Base-by-base conservation (phyloP, 2,113 vertebrate species). In the Brachyhypopomus gauderio region DNA sequence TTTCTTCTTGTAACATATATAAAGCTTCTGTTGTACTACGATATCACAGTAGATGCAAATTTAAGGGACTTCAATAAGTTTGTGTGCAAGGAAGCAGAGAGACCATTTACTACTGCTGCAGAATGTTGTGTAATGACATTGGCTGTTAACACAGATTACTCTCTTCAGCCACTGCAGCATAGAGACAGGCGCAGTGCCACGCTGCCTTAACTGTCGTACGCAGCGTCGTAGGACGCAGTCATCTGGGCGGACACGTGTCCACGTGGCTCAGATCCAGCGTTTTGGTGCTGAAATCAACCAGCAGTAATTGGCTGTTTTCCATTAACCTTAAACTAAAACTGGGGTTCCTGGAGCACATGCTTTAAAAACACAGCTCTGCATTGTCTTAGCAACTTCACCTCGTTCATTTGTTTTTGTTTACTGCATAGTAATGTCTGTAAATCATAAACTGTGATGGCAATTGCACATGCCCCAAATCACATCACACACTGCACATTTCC, bases 71-170 rank as follows among this genome's bases (percentile, higher is more conserved):
- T 76, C 27, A 69, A 38, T 45, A 38, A 1, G 38, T 77, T 5
- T 20, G 17, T 30, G 23, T 55, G 27, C 55, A 14, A 36, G 11
- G 27, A 5, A 5, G 22, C 14, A 58, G 12, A 66, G 71, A 41
- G 52, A 27, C 27, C 11, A 20, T 2, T 70, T 22, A 41, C 34
- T 3, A 48, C n/a, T 4, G 41, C 11, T 72, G 58, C 45, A 64
- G 63, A 20, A 66, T 30, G 67, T 59, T 72, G 67, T 34, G 6
- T 12, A 70, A 45, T 23, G 22, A 72, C 77, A 48, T 48, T 22
- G 71, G 67, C 80, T 75, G 84, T 82, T 85, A 66, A 52, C 36
- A 83, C 7, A 52, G 69, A 83, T 83, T 81, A 70, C 19, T 72
- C 63, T 78, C 20, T 56, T 34, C 11, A 14, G 64, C n/a, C 64